Evolutionary conservation across 2,113 vertebrate genomes (phyloP).

Genomic region (Carassius auratus): DNA sequence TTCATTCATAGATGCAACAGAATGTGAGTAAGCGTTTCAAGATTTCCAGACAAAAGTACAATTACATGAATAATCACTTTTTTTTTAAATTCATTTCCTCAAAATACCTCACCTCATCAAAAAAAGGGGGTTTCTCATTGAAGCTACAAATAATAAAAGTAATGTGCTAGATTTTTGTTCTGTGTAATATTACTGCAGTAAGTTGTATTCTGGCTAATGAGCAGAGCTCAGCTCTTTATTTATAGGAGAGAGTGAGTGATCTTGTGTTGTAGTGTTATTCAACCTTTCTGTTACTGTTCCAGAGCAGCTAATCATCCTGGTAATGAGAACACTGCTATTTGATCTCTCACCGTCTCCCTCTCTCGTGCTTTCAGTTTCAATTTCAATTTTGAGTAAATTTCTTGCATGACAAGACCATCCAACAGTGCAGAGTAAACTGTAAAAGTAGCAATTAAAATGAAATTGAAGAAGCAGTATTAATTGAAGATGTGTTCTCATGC

Average conservation of each 20-base stretch:
- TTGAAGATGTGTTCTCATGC: background rate
- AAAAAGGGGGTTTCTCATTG: background rate
- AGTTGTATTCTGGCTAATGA: background rate
- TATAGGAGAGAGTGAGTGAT: background rate
- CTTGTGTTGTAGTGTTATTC: background rate
- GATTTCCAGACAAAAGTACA: background rate
- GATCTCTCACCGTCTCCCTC: background rate
- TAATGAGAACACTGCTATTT: slow-evolving; percentile 12
- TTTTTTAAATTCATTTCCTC: background rate
- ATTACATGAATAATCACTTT: background rate
- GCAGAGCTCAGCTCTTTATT: slow-evolving; percentile 2
- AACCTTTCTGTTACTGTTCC: background rate
- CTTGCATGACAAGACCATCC: background rate
- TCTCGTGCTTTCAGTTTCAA: background rate
- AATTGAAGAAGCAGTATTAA: too few relatives aligned
- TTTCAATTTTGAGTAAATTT: background rate
- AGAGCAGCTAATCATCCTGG: slow-evolving; percentile 23
- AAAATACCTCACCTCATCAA: background rate
- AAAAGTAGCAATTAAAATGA: background rate
- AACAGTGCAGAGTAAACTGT: background rate
- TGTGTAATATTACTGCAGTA: background rate
- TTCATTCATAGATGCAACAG: too few relatives aligned
- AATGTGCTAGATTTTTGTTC: too few relatives aligned
- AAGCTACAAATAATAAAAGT: background rate
- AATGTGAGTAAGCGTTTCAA: background rate